Base-by-base conservation (phyloP, 1,140 invertebrate species). In the Pogonomyrmex barbatus region DNA sequence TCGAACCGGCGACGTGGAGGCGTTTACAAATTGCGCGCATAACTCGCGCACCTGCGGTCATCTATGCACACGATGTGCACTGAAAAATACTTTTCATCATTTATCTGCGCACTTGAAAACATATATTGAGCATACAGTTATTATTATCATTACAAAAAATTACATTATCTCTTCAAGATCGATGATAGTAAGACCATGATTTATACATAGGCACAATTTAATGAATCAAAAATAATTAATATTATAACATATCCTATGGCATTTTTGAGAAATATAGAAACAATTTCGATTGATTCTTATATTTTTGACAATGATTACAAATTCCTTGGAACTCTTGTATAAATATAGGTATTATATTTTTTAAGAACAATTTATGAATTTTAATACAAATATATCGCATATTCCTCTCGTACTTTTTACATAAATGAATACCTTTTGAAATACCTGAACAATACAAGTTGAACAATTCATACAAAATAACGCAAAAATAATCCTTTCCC, bases 1-100 rank as follows among this genome's bases (percentile, higher is more conserved):
- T 83, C 79, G 79, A 75, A 47, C 42, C 14, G 42, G 30, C 65
- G 36, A 47, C 45, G 79, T 42, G 68, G 17, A 54, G 52, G 45
- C 56, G 30, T 75, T 83, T 83, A 60, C 54, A 75, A 83, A 83
- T 75, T 75, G 79, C 68, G 79, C 68, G 70, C 33, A 83, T 39
- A 47, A 62, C 54, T 83, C 62, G 62, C 62, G 62, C 63, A 39
- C 30, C 42, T 50, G 42, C 75, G 30, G 45, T 42, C 60, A 50
- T 45, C 36, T 39, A 24, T 42, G 58, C 75, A 12, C 14, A 8
- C 56, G 52, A 39, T 17, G 9, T 14, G 17, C 17, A 33, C 33
- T 12, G 54, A 1, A 14, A 60, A 24, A 12, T n/a, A 12, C 5
- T 14, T 39, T 39, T 54, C 39, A 39, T 45, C 24, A 24, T 24